Evolutionary conservation across 2,888 invertebrate genomes (phyloP).

Genomic region (Drosophila limbata): DNA sequence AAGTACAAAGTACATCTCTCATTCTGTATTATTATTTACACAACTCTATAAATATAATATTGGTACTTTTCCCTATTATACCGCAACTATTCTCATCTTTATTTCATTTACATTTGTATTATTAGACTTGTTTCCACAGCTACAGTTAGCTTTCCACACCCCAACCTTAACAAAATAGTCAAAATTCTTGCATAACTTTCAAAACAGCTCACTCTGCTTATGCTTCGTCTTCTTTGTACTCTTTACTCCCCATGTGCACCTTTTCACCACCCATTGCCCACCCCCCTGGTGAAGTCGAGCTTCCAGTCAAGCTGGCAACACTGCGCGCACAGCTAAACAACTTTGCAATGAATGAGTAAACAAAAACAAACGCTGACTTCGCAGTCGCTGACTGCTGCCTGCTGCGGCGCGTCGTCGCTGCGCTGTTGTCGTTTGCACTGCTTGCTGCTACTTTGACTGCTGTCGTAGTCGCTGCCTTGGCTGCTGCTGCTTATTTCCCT

Average conservation of each 20-base stretch:
- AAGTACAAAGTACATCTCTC: constrained; percentile 4
- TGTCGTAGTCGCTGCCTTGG: constrained; percentile 7
- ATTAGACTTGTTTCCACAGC: constrained; percentile 8
- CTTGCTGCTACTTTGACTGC: constrained; percentile 24
- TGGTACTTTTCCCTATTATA: too few species aligned
- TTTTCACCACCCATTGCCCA: constrained; percentile 8
- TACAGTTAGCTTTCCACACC: constrained; percentile 8
- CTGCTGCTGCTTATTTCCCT: constrained; percentile 65
- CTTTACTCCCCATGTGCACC: constrained; percentile 13
- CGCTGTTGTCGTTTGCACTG: constrained; percentile 21
- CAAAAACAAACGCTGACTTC: constrained; percentile 74
- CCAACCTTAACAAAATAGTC: constrained; percentile 22
- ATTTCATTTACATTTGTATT: neutral
- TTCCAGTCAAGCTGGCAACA: constrained; percentile 56
- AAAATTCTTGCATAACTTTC: constrained; percentile 72
- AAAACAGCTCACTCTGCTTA: constrained; percentile 34
- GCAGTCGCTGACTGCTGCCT: constrained; percentile 34
- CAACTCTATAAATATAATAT: neutral
- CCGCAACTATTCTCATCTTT: too few species aligned
- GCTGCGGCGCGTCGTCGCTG: constrained; percentile 2
- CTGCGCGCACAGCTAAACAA: constrained; percentile 72
- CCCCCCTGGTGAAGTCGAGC: constrained; percentile 18
- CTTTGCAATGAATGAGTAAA: constrained; percentile 78
- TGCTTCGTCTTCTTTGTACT: neutral
- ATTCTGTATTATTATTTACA: constrained; percentile 7